Evolutionary conservation across 2,888 invertebrate genomes (phyloP), one percentile per base, ranked within the genome.

Genomic region (Torymus auratus): DNA sequence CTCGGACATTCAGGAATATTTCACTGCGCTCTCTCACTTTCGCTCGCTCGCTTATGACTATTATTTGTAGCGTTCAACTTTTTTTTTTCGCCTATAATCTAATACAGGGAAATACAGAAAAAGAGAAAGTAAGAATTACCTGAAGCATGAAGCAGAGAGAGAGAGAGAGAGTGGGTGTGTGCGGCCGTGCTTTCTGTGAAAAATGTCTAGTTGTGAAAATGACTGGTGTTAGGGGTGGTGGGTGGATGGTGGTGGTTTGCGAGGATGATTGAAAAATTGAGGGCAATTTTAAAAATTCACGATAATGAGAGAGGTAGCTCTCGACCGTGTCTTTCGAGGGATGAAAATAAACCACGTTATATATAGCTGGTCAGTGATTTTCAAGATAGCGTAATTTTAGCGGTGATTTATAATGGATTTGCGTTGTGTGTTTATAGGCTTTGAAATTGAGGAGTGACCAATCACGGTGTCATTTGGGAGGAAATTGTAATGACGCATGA

Each of bases 11-110:
- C 41, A 74, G 64, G 68, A 77, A 76, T 81, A 81, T 77, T 81
- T 81, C 72, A 77, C 65, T 67, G 72, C 68, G 14, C n/a, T 65
- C 41, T 55, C 56, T 28, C 55, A 56, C 60, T 71, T 64, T 77
- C 62, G 17, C 1, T 28, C 41, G 13, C 50, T 11, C 50, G 17
- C n/a, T 79, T 78, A 82, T 79, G 58, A 78, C 82, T 78, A 82
- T 82, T 79, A 82, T 82, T 82, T 82, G 78, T 78, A 75, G 72
- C 78, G 28, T 75, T 75, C 75, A 82, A 78, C 78, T 82, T 82
- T 41, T 41, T 28, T 41, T 41, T 41, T 82, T 72, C 55, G 75
- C 76, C 82, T 76, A 68, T 78, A 78, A 78, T 72, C 74, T 74
- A 71, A 75, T 67, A 68, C 23, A 67, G 71, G 65, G 71, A 71